Conservation (phyloP, 2,113 vertebrate genomes). For the Sciurus niger region DNA sequence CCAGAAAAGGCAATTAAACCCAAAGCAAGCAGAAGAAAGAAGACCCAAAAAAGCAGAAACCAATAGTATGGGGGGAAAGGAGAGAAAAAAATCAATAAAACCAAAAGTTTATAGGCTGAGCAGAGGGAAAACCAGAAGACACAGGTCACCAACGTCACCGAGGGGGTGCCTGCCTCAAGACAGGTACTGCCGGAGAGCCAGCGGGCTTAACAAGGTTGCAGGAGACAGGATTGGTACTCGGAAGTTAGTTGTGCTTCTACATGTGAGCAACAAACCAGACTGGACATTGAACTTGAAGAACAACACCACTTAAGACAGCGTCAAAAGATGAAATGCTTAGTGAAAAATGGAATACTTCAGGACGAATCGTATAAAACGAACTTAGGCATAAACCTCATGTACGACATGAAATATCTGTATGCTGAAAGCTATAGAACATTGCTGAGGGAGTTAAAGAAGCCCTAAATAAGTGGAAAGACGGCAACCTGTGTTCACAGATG, state of each 20-base stretch:
- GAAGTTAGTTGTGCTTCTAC: neutral
- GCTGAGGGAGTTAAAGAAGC: neutral
- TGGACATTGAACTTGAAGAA: neutral
- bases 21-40: neutral
- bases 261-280: neutral
- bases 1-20: neutral
- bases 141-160: fast-evolving
- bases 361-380: neutral
- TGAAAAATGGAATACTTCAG: neutral
- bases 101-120: neutral
- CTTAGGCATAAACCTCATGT: neutral
- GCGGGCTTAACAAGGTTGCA: no score
- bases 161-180: fast-evolving
- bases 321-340: neutral
- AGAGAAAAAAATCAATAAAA: neutral
- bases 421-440: neutral
- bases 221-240: neutral
- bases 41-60: neutral
- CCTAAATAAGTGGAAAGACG: neutral
- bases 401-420: neutral
- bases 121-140: neutral
- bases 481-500: fast-evolving
- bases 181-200: neutral
- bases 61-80: fast-evolving
- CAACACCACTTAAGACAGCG: neutral